Evolutionary conservation across 2,888 invertebrate species (phyloP).

Genomic region (Sesamia inferens): DNA sequence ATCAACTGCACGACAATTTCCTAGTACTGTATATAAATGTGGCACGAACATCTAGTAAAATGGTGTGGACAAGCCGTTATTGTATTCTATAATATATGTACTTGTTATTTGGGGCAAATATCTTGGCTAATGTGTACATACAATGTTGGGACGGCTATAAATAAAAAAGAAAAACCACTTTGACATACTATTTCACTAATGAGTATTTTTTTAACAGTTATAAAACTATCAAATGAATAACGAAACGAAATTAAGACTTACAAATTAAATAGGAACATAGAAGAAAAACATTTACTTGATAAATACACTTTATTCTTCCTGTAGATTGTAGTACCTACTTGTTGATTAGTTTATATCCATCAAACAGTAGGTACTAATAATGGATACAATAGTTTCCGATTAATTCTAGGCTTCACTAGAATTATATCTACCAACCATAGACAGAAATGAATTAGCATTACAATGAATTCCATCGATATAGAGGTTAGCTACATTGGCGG

Average conservation of each 20-base stretch:
- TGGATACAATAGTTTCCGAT: background rate
- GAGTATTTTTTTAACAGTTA: too few species aligned
- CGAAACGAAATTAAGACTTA: too few species aligned
- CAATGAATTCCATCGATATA: conserved; percentile 36
- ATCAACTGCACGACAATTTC: conserved; percentile 48
- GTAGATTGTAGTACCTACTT: background rate
- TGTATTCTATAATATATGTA: background rate
- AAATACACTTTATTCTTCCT: background rate
- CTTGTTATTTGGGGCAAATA: background rate
- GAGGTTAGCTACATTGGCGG: background rate
- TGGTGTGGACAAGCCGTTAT: background rate
- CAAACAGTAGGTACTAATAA: background rate
- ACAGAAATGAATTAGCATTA: conserved; percentile 42
- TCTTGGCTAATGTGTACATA: background rate
- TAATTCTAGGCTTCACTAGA: conserved; percentile 3
- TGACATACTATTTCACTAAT: too few species aligned
- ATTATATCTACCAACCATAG: conserved; percentile 16
- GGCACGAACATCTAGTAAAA: conserved; percentile 1
- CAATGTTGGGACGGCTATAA: too few species aligned
- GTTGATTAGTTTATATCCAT: background rate
- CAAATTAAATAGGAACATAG: too few species aligned
- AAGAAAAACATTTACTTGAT: background rate
- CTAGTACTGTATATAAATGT: conserved; percentile 10
- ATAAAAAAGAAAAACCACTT: too few species aligned
- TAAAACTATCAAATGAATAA: too few species aligned